Evolutionary conservation across 2,113 vertebrate genomes (phyloP).

Genomic region (Calyptomena viridis): DNA sequence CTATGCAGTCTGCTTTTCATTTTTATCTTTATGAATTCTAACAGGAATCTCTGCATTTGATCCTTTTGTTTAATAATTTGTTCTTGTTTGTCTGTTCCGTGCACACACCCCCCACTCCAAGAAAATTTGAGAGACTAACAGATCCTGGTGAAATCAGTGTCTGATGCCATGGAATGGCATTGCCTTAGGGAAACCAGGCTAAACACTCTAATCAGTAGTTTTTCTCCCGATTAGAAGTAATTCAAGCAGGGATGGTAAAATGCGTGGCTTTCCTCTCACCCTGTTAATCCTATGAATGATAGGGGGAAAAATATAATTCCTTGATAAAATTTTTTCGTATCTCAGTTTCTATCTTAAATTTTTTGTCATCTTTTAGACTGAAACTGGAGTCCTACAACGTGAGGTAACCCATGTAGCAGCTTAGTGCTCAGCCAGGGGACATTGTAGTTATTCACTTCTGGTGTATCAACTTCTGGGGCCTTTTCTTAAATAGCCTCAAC

Average conservation of each 20-base stretch:
- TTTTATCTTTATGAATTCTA: neutral
- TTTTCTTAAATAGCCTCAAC: neutral
- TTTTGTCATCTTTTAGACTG: neutral
- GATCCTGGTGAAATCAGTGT: neutral
- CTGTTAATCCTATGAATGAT: neutral
- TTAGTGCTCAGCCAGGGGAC: neutral
- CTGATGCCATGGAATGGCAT: neutral
- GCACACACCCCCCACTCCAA: too few relatives aligned
- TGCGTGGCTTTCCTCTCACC: neutral
- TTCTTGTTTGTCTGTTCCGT: neutral
- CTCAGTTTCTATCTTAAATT: neutral
- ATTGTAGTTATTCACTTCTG: neutral
- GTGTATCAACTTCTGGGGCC: neutral
- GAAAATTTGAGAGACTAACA: neutral
- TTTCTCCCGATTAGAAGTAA: neutral
- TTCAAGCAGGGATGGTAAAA: neutral
- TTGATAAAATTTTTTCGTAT: neutral
- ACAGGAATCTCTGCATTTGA: neutral
- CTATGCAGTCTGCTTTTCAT: rapidly evolving
- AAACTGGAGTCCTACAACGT: neutral
- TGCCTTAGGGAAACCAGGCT: neutral
- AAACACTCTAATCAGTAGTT: neutral
- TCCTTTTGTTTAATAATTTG: neutral
- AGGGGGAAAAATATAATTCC: neutral
- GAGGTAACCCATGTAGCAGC: neutral